A percentile compares a stretch with the other conserved stretches of the same genome.
These are phyloP conservation scores for Heteropelma amictum DNA, from an alignment of 2,888 invertebrate genomes.

Conservation along the genomic window DNA sequence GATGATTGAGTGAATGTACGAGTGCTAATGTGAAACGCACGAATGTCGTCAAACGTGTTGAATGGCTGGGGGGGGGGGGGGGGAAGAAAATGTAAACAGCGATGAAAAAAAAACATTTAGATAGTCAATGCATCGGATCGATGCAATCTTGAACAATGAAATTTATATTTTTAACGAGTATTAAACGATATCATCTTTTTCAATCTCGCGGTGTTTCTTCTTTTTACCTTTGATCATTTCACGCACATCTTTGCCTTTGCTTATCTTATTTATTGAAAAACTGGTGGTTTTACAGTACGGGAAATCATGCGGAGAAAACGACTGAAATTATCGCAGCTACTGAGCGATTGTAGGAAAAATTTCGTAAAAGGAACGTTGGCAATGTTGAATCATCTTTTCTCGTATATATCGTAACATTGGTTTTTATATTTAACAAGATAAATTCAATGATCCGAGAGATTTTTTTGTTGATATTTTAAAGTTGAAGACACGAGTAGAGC, in stretches of 20 bases:
- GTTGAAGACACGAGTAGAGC: neutral
- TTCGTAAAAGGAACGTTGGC: too few species aligned
- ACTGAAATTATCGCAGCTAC: too few species aligned
- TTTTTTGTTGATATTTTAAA: neutral
- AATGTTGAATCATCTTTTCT: too few species aligned
- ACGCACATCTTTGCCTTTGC: neutral
- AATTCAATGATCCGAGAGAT: too few species aligned
- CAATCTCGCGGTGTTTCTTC: conserved; percentile 52
- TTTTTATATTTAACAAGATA: too few species aligned
- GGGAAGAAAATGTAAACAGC: conserved; percentile 22
- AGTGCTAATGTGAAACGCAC: conserved; percentile 20
- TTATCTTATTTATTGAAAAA: neutral
- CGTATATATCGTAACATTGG: too few species aligned
- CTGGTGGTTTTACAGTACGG: too few species aligned
- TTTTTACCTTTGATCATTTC: too few species aligned
- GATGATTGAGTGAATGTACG: conserved; percentile 58
- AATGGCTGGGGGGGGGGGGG: conserved; percentile 15
- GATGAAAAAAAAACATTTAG: conserved; percentile 40
- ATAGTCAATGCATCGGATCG: conserved; percentile 44
- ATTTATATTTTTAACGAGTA: conserved; percentile 75
- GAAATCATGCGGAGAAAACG: too few species aligned
- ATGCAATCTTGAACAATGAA: conserved; percentile 64
- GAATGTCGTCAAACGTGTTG: conserved; percentile 22
- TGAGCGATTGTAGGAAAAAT: too few species aligned
- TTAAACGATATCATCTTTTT: conserved; percentile 71